Conservation (phyloP, 2,888 invertebrate species). For the Eutolmus rufibarbis region DNA sequence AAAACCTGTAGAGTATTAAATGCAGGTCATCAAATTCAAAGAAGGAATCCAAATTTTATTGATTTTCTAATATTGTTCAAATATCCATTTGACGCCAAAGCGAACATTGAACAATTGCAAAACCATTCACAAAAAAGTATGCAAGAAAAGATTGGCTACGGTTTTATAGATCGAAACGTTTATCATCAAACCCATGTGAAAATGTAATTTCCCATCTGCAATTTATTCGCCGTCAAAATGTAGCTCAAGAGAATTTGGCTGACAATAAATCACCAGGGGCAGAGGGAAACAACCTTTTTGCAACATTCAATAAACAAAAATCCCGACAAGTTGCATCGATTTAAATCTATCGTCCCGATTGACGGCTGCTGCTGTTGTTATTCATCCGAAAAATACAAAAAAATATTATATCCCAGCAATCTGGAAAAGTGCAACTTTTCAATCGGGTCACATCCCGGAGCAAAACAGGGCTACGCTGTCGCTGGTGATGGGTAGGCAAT, state of each 20-base stretch:
- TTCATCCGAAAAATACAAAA: background rate
- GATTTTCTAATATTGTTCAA: background rate
- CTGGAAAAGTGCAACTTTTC: background rate
- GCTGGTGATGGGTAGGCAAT: slow-evolving; percentile 27
- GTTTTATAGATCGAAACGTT: background rate
- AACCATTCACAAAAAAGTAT: background rate
- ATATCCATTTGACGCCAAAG: background rate
- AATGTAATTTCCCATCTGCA: background rate
- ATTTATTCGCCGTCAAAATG: background rate
- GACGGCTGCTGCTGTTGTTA: background rate
- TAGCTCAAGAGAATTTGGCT: background rate
- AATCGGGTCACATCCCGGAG: background rate
- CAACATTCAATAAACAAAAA: slow-evolving; percentile 13
- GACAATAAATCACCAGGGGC: background rate
- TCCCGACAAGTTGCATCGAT: slow-evolving; percentile 2
- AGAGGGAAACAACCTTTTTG: background rate
- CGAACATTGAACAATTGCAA: background rate
- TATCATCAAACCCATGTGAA: background rate
- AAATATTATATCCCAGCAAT: background rate
- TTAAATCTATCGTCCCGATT: background rate
- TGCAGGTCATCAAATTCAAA: too few species aligned
- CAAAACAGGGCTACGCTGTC: background rate
- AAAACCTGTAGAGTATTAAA: too few species aligned
- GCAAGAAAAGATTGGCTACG: background rate
- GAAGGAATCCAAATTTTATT: too few species aligned